These are phyloP conservation scores for Machimus atricapillus DNA, from an alignment of 2,888 invertebrate species.

Conservation along the genomic window DNA sequence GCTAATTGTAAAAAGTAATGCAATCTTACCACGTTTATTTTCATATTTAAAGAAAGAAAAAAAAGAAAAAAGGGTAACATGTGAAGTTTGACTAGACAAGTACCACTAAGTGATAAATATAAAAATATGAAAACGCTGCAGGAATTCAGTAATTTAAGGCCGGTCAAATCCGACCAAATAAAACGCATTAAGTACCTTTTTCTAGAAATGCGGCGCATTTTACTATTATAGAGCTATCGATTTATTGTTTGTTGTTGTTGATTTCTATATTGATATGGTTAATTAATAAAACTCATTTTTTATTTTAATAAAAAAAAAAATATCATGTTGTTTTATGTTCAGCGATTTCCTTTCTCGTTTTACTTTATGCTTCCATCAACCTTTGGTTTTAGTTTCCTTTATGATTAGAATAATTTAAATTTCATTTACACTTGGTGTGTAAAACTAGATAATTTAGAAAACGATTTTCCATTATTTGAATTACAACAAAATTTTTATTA, in stretches of 20 bases:
- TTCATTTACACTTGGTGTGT: not conserved
- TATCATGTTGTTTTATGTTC: constrained; percentile 32
- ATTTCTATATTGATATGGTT: constrained; percentile 30
- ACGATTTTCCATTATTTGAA: not conserved
- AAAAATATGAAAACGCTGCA: constrained; percentile 6
- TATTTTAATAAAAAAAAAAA: constrained; percentile 36
- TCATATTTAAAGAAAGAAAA: not conserved
- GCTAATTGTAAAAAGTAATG: constrained; percentile 9
- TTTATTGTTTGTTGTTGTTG: constrained; percentile 39
- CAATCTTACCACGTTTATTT: constrained; percentile 20
- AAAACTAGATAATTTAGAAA: not conserved
- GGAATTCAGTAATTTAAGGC: constrained; percentile 10
- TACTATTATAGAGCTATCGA: constrained; percentile 4
- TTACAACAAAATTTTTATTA: not conserved
- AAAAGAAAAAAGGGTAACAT: not conserved
- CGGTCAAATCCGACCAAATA: not conserved
- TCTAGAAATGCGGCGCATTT: constrained; percentile 37
- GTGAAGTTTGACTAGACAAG: constrained; percentile 24
- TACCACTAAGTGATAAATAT: constrained; percentile 8
- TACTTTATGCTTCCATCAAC: not conserved
- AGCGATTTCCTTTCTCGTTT: not conserved
- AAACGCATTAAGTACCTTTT: constrained; percentile 29
- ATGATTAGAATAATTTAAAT: not conserved
- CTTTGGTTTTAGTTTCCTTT: not conserved
- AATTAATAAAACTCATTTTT: constrained; percentile 41